Base-by-base conservation (phyloP, 2,888 invertebrate species). In the Dusona sp. region DNA sequence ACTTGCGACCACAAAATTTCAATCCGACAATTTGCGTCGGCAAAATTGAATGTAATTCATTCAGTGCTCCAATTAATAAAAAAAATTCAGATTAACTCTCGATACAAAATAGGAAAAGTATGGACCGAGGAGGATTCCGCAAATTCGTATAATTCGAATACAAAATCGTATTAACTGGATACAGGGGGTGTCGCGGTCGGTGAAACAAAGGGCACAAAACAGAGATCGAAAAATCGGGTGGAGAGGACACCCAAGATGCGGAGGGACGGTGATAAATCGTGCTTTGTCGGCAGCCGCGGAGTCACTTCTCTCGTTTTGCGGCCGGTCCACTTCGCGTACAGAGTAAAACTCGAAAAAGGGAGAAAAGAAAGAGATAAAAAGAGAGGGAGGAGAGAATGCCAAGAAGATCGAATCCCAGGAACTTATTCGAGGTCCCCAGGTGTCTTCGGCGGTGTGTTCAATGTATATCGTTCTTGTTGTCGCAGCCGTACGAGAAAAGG, bases 321-420 rank as follows among this genome's bases (percentile, higher is more conserved):
- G 75, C 65, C 67, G 72, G 77, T 83, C 72, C 36, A 45, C 70
- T 16, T 16, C 75, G 68, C 33, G 38, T 54, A 61, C 48, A 74
- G 65, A 80, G 75, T 75, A 77, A 83, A 64, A 70, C 68, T 73
- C 61, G 38, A 51, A 57, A 64, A 51, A 42, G 74, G n/a, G 57
- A 57, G 57, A 61, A 61, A 61, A 42, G n/a, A 38, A 51, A 65
- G 45, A 38, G 42, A 67, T 57, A 57, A 70, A 54, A 77, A 57
- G 57, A 51, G 65, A 38, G 68, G 38, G 38, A 67, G 64, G 54
- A 61, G 75, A 29, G 67, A 22, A 48, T 45, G 68, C 61, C 61
- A 65, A n/a, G 79, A 72, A 86, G 86, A 86, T 86, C 86, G 86
- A 86, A 86, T 83, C 86, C 86, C 86, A 72, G 83, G 83, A 86